phyloP scores from a whole-genome alignment of 2,888 invertebrate species.

The Drosophila mercatorum region DNA sequence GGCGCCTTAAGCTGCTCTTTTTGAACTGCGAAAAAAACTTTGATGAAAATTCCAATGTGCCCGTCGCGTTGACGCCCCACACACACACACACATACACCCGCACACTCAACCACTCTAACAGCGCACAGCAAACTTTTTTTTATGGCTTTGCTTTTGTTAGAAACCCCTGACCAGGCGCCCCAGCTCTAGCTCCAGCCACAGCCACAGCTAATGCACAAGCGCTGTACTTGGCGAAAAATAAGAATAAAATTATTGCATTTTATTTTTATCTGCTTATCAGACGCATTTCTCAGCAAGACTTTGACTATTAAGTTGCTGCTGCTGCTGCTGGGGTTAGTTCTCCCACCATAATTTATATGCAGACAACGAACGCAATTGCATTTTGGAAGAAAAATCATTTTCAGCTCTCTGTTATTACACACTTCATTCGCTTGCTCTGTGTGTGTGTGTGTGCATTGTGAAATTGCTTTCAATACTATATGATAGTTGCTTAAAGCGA shows the following conservation, averaged over 20 bases:
- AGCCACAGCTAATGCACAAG: slow-evolving; percentile 39
- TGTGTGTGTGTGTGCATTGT: slow-evolving; percentile 32
- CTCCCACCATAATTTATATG: slow-evolving; percentile 57
- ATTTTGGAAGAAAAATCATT: slow-evolving; percentile 49
- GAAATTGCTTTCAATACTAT: slow-evolving; percentile 54
- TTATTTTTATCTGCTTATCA: slow-evolving; percentile 66
- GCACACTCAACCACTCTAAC: too few species aligned
- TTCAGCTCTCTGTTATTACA: slow-evolving; percentile 42
- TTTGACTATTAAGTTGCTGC: slow-evolving; percentile 35
- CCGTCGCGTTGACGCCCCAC: slow-evolving; percentile 58
- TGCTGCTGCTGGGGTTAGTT: slow-evolving; percentile 1
- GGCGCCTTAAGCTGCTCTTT: slow-evolving; percentile 14
- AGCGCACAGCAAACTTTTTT: slow-evolving; percentile 33
- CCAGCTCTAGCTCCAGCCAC: slow-evolving; percentile 10
- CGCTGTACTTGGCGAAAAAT: slow-evolving; percentile 24
- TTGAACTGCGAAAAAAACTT: slow-evolving; percentile 26
- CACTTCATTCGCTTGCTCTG: slow-evolving; percentile 22
- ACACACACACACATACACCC: neutral
- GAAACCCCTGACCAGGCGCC: slow-evolving; percentile 20
- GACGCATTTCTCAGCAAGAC: slow-evolving; percentile 41
- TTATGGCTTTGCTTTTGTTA: slow-evolving; percentile 54
- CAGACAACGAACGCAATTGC: slow-evolving; percentile 66
- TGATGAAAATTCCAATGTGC: slow-evolving; percentile 39
- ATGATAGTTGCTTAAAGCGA: slow-evolving; percentile 28
- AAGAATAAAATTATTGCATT: slow-evolving; percentile 60